Conservation (phyloP, 1,140 invertebrate genomes). For the Sycobia sp. region DNA sequence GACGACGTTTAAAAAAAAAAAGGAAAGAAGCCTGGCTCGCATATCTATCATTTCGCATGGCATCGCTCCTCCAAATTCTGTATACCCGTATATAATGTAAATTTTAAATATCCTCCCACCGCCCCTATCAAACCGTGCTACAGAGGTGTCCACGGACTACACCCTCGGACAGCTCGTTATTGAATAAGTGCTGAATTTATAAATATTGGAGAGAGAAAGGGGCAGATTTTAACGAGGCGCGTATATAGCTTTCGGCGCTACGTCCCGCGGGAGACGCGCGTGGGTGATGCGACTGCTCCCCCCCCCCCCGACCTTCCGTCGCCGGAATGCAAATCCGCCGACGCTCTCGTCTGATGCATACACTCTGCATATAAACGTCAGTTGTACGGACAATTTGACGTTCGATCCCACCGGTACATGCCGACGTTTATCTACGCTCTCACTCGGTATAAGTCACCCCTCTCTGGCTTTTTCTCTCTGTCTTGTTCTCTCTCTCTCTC, state of each 20-base stretch:
- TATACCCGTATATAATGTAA: no score
- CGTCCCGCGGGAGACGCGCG: no score
- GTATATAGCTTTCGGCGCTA: conserved; percentile 7
- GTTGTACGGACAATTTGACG: conserved; percentile 38
- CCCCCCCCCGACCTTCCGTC: not conserved
- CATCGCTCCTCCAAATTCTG: no score
- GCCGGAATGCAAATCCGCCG: conserved; percentile 38
- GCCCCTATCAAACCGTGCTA: no score
- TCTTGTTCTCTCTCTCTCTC: no score
- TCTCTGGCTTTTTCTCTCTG: no score
- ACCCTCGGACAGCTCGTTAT: conserved; percentile 41
- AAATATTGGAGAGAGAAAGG: conserved; percentile 37
- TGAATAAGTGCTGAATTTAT: conserved; percentile 46
- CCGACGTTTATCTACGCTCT: conserved; percentile 18
- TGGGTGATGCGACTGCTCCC: not conserved
- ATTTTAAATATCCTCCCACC: no score
- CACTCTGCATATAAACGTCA: conserved; percentile 40
- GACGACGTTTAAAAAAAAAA: not conserved
- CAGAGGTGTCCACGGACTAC: no score
- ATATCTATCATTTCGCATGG: no score
- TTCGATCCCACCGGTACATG: conserved; percentile 14
- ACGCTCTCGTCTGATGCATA: conserved; percentile 31
- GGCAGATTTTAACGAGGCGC: conserved; percentile 40
- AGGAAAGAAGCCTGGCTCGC: not conserved
- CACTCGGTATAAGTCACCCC: no score